Evolutionary conservation across 2,888 invertebrate species (phyloP).

Genomic region (Scrobipalpa costella): DNA sequence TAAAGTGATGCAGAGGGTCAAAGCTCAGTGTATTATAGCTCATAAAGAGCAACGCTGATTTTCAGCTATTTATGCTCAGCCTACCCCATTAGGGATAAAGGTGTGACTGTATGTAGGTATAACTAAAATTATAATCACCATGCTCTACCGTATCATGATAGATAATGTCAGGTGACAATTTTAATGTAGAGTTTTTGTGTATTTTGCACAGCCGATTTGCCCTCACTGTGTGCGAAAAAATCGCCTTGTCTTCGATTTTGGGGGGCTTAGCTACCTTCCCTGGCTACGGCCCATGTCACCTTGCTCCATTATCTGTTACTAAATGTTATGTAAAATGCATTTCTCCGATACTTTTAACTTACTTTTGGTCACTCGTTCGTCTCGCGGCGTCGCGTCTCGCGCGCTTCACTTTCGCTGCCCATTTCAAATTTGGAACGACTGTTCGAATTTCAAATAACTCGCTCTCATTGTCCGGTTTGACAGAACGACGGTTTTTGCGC

Average conservation of each 20-base stretch:
- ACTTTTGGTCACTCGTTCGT: constrained; percentile 62
- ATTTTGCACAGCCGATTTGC: too few species aligned
- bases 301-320: constrained; percentile 34
- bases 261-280: background rate
- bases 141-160: too few species aligned
- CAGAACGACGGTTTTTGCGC: constrained; percentile 24
- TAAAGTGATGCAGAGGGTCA: too few species aligned
- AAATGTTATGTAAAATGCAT: constrained; percentile 66
- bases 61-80: too few species aligned
- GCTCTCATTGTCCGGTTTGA: constrained; percentile 35
- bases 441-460: constrained; percentile 40
- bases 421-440: constrained; percentile 35
- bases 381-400: constrained; percentile 50
- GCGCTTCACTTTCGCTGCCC: constrained; percentile 57
- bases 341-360: constrained; percentile 59
- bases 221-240: too few species aligned
- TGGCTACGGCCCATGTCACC: background rate
- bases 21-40: too few species aligned
- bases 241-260: background rate
- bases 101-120: too few species aligned
- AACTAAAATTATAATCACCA: too few species aligned
- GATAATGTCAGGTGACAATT: too few species aligned
- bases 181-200: too few species aligned
- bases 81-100: too few species aligned
- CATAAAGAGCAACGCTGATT: too few species aligned